These are phyloP conservation scores for Oxygymnocypris stewartii DNA, from an alignment of 2,113 vertebrate species.

Conservation along the genomic window DNA sequence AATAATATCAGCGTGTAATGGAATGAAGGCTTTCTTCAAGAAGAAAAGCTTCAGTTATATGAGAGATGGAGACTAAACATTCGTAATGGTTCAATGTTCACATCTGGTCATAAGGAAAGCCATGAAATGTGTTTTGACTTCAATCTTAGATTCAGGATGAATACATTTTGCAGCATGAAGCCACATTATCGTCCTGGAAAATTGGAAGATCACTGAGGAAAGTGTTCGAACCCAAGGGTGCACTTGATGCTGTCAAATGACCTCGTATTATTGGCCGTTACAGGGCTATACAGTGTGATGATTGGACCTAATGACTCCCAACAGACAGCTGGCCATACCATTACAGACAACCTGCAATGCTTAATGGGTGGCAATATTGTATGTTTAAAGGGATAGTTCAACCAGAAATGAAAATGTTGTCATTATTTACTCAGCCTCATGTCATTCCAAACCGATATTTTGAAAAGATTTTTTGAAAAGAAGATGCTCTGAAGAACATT, in stretches of 20 bases:
- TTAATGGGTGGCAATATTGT: background rate
- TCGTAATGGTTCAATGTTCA: background rate
- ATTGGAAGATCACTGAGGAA: background rate
- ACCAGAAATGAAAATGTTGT: background rate
- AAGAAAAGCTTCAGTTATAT: background rate
- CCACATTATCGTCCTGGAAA: constrained; percentile 1
- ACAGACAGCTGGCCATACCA: background rate
- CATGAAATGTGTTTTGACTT: constrained; percentile 17
- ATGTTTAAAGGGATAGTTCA: background rate
- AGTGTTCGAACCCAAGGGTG: constrained; percentile 24
- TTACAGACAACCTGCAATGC: background rate
- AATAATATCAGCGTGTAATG: background rate
- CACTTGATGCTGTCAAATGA: constrained; percentile 34
- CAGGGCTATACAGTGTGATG: constrained; percentile 23
- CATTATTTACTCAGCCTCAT: background rate
- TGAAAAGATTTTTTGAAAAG: background rate
- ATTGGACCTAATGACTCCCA: constrained; percentile 24
- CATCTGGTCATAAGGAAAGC: constrained; percentile 10
- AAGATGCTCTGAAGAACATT: background rate
- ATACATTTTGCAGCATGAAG: background rate
- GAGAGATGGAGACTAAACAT: background rate
- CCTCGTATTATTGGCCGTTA: constrained; percentile 23
- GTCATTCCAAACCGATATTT: background rate
- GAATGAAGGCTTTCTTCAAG: background rate
- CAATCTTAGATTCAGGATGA: background rate